Evolutionary conservation across 2,888 invertebrate species (phyloP).

Genomic region (Seira sanloemensis): DNA sequence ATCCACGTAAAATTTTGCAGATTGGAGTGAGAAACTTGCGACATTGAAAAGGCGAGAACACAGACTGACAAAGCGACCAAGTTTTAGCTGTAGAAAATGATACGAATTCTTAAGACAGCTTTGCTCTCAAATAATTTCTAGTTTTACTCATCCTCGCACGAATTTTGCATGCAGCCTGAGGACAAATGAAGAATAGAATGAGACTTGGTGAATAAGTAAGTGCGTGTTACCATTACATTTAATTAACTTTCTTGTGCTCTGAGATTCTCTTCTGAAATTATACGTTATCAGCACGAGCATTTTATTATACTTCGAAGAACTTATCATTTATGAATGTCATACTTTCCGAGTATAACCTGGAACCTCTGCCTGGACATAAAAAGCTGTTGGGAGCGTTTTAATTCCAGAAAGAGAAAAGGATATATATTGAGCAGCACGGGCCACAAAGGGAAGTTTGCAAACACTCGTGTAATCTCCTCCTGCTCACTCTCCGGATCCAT

Average conservation of each 20-base stretch:
- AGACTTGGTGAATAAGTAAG: too few species aligned
- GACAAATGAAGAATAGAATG: too few species aligned
- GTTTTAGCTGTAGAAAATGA: too few species aligned
- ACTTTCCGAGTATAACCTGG: not conserved
- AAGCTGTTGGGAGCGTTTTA: not conserved
- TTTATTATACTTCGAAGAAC: not conserved
- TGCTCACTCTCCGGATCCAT: not conserved
- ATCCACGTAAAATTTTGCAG: too few species aligned
- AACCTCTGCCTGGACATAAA: conserved; percentile 5
- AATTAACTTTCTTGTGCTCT: conserved; percentile 8
- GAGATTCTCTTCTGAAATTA: not conserved
- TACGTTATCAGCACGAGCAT: not conserved
- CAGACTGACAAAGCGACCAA: too few species aligned
- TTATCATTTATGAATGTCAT: conserved; percentile 4
- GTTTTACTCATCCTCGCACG: not conserved
- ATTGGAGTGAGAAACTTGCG: too few species aligned
- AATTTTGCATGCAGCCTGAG: not conserved
- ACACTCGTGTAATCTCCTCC: not conserved
- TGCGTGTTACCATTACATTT: not conserved
- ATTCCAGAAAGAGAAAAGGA: not conserved
- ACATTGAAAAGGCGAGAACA: too few species aligned
- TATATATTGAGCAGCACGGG: not conserved
- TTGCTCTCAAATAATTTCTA: not conserved
- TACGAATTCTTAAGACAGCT: too few species aligned
- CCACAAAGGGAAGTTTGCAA: not conserved